Evolutionary conservation across 1,140 invertebrate genomes (phyloP).

Genomic region (Saxidomus purpurata): DNA sequence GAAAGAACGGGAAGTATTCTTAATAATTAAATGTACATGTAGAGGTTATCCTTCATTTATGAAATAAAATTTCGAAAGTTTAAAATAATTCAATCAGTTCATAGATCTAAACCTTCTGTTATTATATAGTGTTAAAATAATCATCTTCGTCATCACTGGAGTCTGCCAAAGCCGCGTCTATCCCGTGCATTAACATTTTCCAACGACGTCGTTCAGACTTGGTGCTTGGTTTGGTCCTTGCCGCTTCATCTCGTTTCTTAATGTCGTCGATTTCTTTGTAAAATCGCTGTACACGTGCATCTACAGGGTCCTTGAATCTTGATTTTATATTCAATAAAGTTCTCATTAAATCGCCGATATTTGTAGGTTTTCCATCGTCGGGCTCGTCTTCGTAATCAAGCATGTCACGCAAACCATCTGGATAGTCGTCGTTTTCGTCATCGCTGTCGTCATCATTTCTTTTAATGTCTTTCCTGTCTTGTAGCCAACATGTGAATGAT

Average conservation of each 20-base stretch:
- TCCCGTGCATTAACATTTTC: conserved; percentile 45
- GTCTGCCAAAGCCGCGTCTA: conserved; percentile 44
- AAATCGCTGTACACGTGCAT: conserved; percentile 20
- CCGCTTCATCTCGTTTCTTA: conserved; percentile 1
- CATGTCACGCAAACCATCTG: not conserved
- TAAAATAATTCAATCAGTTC: too few relatives aligned
- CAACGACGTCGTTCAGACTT: conserved; percentile 20
- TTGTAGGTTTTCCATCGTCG: conserved; percentile 23
- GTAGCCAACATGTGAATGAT: conserved; percentile 46
- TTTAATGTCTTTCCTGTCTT: conserved; percentile 26
- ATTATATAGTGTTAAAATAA: conserved; percentile 31
- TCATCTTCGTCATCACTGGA: conserved; percentile 55
- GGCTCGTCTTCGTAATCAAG: not conserved
- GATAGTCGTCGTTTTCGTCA: not conserved
- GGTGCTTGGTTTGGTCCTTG: not conserved
- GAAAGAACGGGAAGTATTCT: too few relatives aligned
- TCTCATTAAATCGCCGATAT: conserved; percentile 52
- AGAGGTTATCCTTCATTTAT: too few relatives aligned
- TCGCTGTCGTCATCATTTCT: not conserved
- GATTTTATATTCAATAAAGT: conserved; percentile 52
- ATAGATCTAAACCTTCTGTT: too few relatives aligned
- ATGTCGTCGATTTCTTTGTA: conserved; percentile 43
- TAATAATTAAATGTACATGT: too few relatives aligned
- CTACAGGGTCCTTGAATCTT: conserved; percentile 39
- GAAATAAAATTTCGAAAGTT: too few relatives aligned